phyloP scores from a whole-genome alignment of 2,797 vertebrate species.

The Simalia tracyae region DNA sequence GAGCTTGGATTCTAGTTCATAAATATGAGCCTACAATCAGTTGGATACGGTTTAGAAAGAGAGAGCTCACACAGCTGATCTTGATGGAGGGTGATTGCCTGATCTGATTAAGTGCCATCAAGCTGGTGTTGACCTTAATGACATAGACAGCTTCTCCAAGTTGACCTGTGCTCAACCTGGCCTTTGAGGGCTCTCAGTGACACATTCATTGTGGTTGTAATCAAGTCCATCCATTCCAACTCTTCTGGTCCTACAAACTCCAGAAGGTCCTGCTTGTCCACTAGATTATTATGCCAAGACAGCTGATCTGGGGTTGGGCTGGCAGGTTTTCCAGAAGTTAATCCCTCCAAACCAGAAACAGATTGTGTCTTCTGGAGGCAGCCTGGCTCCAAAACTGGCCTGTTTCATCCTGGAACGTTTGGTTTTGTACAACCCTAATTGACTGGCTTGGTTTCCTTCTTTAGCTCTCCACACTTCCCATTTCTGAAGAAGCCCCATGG shows the following conservation, averaged over 20 bases:
- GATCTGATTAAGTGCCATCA: background rate
- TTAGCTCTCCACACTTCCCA: background rate
- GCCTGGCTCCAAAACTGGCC: background rate
- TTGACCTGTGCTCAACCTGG: background rate
- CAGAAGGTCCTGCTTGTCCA: background rate
- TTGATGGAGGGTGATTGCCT: background rate
- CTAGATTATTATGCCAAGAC: background rate
- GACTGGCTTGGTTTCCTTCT: background rate
- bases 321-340: background rate
- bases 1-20: no score
- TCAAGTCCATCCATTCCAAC: background rate
- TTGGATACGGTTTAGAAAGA: background rate
- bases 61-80: background rate
- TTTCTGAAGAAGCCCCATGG: background rate
- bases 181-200: background rate
- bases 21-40: background rate
- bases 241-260: background rate
- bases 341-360: background rate
- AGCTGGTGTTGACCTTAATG: background rate
- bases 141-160: background rate
- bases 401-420: background rate
- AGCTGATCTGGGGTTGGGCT: background rate
- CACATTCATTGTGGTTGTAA: background rate
- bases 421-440: background rate
- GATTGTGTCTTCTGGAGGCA: background rate